Evolutionary conservation across 2,797 vertebrate species (phyloP).

Genomic region (Tamandua tetradactyla): DNA sequence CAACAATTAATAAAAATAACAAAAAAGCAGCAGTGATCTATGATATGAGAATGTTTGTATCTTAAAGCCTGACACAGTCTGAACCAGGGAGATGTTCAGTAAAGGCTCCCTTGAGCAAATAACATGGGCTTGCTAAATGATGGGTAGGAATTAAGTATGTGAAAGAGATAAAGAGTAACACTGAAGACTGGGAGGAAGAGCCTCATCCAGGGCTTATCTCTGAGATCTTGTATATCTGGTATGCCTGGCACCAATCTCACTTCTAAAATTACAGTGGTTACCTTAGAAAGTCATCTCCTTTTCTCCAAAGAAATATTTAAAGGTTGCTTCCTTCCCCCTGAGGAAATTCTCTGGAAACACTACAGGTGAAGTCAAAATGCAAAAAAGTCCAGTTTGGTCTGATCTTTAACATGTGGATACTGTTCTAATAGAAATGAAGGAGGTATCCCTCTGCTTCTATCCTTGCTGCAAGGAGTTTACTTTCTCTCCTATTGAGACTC

Average conservation of each 20-base stretch:
- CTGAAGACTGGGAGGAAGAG: background rate
- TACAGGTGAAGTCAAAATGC: background rate
- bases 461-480: background rate
- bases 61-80: background rate
- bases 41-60: background rate
- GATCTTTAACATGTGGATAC: background rate
- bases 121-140: background rate
- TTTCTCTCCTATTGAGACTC: background rate
- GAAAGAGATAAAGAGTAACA: background rate
- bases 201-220: background rate
- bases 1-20: background rate
- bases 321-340: background rate
- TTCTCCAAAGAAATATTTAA: background rate
- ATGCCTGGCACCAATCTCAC: background rate
- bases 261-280: background rate
- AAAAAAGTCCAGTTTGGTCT: background rate
- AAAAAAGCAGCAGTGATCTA: conserved; percentile 1
- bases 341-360: background rate
- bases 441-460: background rate
- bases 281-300: background rate
- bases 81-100: background rate
- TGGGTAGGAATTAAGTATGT: background rate
- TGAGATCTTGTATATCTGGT: background rate
- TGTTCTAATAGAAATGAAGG: background rate
- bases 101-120: background rate